Conservation (phyloP, 2,888 invertebrate species). For the Proisotoma minuta region DNA sequence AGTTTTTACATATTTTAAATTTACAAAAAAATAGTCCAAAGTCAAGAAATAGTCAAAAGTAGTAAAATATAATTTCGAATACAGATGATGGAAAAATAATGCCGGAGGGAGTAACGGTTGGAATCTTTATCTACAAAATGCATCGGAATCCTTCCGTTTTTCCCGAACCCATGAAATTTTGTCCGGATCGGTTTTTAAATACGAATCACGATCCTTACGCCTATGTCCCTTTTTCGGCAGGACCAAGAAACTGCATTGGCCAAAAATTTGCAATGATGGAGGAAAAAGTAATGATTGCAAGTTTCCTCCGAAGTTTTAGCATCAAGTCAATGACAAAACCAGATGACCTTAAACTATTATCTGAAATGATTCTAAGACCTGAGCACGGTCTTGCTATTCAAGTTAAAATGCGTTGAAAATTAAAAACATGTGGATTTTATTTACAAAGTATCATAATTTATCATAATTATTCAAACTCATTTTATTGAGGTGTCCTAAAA, state of each 20-base stretch:
- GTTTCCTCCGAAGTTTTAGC: neutral
- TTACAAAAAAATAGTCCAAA: too few species aligned
- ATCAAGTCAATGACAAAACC: neutral
- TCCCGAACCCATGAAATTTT: conserved; percentile 55
- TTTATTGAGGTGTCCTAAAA: too few species aligned
- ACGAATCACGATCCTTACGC: conserved; percentile 32
- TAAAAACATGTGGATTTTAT: too few species aligned
- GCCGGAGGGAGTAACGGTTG: conserved; percentile 24
- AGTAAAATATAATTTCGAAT: neutral
- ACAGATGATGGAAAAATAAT: conserved; percentile 25
- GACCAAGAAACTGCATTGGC: conserved; percentile 10
- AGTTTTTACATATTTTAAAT: too few species aligned
- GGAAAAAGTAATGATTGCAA: conserved; percentile 10
- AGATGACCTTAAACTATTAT: neutral
- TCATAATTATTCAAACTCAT: too few species aligned
- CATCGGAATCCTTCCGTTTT: conserved; percentile 50
- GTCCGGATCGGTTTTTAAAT: conserved; percentile 55
- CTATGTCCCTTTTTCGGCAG: conserved; percentile 8
- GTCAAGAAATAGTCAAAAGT: neutral
- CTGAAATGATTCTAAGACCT: conserved; percentile 6
- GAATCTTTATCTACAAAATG: conserved; percentile 27
- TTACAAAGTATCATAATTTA: too few species aligned
- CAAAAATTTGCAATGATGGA: conserved; percentile 14
- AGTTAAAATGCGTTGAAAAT: too few species aligned
- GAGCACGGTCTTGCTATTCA: too few species aligned